phyloP scores from a whole-genome alignment of 1,140 invertebrate genomes.

The Acromyrmex charruanus region DNA sequence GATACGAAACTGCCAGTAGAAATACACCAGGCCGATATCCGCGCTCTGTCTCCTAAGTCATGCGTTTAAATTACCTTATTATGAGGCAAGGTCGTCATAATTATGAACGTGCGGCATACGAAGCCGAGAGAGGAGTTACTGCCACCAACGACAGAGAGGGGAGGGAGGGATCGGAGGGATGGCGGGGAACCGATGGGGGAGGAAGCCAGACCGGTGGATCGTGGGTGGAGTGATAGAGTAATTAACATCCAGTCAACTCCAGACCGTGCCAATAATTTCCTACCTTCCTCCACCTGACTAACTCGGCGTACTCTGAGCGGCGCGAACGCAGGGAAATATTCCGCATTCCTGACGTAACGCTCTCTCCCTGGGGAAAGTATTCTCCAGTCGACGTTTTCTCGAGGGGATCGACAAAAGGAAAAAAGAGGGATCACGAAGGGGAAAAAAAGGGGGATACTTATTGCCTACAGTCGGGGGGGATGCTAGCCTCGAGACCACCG shows the following conservation, averaged over 20 bases:
- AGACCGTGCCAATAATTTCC: conserved; percentile 78
- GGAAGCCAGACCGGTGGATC: conserved; percentile 35
- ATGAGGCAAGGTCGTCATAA: conserved; percentile 77
- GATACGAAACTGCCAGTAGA: conserved; percentile 64
- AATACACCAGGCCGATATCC: conserved; percentile 67
- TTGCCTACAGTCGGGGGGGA: conserved; percentile 10
- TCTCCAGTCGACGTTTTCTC: conserved; percentile 19
- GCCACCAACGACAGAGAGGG: conserved; percentile 14
- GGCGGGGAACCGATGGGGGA: neutral
- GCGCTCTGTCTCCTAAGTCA: conserved; percentile 75
- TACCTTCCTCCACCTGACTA: conserved; percentile 67
- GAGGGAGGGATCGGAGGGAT: neutral
- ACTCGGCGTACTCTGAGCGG: conserved; percentile 39
- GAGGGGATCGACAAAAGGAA: neutral
- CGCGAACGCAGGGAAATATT: conserved; percentile 44
- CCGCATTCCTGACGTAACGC: conserved; percentile 27
- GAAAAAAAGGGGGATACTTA: conserved; percentile 15
- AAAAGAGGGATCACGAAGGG: neutral
- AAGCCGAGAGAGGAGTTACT: conserved; percentile 12
- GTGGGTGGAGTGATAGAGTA: conserved; percentile 76
- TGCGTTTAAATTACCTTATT: conserved; percentile 83
- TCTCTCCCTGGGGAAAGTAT: conserved; percentile 33
- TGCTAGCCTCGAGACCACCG: neutral
- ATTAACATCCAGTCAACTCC: conserved; percentile 82
- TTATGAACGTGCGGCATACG: conserved; percentile 65